These are phyloP conservation scores for Geotrypetes seraphini DNA, from an alignment of 2,797 vertebrate species.

Conservation along the genomic window DNA sequence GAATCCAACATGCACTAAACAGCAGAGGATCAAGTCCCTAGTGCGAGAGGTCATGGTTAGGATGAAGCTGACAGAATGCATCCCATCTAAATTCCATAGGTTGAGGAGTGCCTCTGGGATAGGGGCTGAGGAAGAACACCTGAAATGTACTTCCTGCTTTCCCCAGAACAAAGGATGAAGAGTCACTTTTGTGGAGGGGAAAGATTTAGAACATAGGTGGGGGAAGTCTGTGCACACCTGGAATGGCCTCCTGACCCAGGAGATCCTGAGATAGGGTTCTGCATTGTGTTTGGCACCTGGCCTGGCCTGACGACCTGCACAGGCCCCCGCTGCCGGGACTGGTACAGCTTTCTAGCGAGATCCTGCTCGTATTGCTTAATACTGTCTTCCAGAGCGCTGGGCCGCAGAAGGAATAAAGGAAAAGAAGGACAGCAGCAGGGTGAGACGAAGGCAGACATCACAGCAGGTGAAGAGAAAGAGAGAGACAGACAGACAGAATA, in stretches of 20 bases:
- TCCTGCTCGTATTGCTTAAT: slow-evolving; percentile 90
- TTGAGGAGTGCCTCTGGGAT: no score
- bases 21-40: no score
- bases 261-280: slow-evolving; percentile 15
- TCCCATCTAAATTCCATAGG: no score
- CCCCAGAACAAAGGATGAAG: no score
- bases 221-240: slow-evolving; percentile 31
- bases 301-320: slow-evolving; percentile 63
- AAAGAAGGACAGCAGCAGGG: neutral
- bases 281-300: slow-evolving; percentile 47
- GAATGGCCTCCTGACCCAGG: slow-evolving; percentile 26
- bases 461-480: neutral
- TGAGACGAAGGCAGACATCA: neutral
- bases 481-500: neutral
- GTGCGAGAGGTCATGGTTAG: no score
- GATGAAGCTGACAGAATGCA: no score
- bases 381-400: slow-evolving; percentile 81
- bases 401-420: slow-evolving; percentile 34
- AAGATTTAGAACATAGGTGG: slow-evolving; percentile 14
- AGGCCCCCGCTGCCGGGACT: slow-evolving; percentile 71
- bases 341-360: slow-evolving; percentile 85
- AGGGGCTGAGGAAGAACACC: no score
- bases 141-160: no score
- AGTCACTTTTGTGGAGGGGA: no score
- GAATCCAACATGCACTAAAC: no score